These are phyloP conservation scores for Ectemnius lituratus DNA, from an alignment of 2,888 invertebrate species.

Conservation along the genomic window DNA sequence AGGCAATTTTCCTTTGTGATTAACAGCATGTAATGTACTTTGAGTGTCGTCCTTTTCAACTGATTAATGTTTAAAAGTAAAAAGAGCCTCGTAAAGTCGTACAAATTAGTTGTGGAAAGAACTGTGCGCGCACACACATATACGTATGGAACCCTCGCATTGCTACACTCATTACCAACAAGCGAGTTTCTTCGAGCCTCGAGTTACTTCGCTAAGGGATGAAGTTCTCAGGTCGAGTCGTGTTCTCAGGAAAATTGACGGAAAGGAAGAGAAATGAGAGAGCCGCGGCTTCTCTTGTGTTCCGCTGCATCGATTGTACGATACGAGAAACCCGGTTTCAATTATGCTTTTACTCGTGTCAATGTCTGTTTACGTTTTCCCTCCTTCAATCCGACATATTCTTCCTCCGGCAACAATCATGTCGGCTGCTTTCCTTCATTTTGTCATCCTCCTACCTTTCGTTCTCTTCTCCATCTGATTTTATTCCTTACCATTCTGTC, in stretches of 20 bases:
- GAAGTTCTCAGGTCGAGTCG: slow-evolving; percentile 10
- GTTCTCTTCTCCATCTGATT: neutral
- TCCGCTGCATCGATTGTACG: neutral
- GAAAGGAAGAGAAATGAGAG: slow-evolving; percentile 12
- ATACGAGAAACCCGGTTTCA: neutral
- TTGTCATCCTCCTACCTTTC: neutral
- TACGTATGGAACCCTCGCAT: too few relatives aligned
- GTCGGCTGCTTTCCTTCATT: neutral
- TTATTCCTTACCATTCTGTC: neutral
- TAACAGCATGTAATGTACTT: too few relatives aligned
- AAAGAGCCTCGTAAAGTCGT: too few relatives aligned
- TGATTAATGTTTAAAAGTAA: too few relatives aligned
- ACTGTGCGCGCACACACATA: too few relatives aligned
- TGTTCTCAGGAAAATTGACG: slow-evolving; percentile 10
- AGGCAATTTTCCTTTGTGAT: neutral
- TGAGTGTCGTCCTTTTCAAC: too few relatives aligned
- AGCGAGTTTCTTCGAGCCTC: slow-evolving; percentile 4
- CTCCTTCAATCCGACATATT: neutral
- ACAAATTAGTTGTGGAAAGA: too few relatives aligned
- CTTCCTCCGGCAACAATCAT: neutral
- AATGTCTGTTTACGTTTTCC: slow-evolving; percentile 3
- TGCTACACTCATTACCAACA: neutral
- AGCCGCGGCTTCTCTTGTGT: neutral
- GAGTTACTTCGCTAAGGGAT: slow-evolving; percentile 9
- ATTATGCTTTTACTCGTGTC: slow-evolving; percentile 3